phyloP scores from a whole-genome alignment of 2,113 vertebrate species.

The Aptenodytes forsteri region DNA sequence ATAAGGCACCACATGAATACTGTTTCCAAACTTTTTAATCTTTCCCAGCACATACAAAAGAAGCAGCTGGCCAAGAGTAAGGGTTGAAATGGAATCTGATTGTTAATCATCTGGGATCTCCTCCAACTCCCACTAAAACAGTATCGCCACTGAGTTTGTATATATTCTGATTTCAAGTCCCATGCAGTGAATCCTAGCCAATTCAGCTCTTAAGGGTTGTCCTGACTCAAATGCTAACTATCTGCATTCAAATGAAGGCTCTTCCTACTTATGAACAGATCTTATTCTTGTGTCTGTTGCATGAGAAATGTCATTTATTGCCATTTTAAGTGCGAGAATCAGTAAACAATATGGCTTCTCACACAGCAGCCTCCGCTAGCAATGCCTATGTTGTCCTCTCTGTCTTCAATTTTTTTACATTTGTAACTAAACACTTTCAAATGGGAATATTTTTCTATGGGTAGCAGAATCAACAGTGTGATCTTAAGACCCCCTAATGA shows the following conservation, averaged over 20 bases:
- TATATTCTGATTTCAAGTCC: constrained; percentile 39
- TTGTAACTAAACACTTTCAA: background rate
- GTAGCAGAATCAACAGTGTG: background rate
- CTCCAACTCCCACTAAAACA: constrained; percentile 36
- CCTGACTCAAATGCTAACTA: constrained; percentile 42
- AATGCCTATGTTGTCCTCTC: background rate
- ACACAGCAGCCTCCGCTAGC: background rate
- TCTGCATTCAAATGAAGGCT: constrained; percentile 17
- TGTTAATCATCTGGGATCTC: constrained; percentile 47
- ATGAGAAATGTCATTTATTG: constrained; percentile 13
- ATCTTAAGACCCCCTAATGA: background rate
- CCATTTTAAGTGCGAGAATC: background rate
- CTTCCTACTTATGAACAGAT: background rate
- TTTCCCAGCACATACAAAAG: constrained; percentile 41
- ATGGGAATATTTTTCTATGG: background rate
- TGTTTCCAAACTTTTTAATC: constrained; percentile 58
- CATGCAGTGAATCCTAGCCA: constrained; percentile 10
- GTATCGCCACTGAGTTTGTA: constrained; percentile 19
- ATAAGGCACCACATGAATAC: background rate
- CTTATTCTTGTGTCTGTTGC: background rate
- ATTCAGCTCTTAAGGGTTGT: constrained; percentile 22
- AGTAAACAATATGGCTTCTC: background rate
- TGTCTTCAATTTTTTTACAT: background rate
- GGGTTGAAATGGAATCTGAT: constrained; percentile 43
- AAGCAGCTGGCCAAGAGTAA: constrained; percentile 32